A percentile compares a stretch with the other conserved stretches of the same genome.
These are phyloP conservation scores for Apamea epomidion DNA, from an alignment of 2,888 invertebrate genomes.

Conservation along the genomic window DNA sequence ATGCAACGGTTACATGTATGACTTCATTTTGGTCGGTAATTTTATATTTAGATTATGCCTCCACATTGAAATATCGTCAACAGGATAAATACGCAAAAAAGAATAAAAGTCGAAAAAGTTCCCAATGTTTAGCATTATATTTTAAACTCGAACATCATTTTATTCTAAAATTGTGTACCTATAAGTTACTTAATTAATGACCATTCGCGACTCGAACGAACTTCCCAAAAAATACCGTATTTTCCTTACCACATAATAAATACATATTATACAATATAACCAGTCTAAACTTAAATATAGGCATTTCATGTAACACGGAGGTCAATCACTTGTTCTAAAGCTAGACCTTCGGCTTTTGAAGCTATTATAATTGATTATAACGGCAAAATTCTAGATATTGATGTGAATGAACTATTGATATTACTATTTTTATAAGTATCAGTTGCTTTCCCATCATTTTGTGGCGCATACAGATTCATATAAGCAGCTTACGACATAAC, in stretches of 20 bases:
- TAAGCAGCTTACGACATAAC: not conserved
- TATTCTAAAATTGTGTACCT: not conserved
- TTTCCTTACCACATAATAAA: conserved; percentile 5
- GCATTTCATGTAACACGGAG: conserved; percentile 39
- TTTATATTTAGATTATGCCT: not conserved
- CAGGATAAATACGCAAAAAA: conserved; percentile 6
- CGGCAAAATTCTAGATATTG: conserved; percentile 4
- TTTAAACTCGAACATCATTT: not conserved
- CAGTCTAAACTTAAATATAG: conserved; percentile 15
- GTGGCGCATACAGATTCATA: not conserved
- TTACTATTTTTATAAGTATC: not conserved
- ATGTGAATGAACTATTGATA: conserved; percentile 26
- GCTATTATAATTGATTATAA: conserved; percentile 21
- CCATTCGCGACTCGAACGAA: not conserved
- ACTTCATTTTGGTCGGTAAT: conserved; percentile 1
- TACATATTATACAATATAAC: conserved; percentile 33
- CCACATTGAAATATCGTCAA: not conserved
- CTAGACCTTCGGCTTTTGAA: conserved; percentile 5
- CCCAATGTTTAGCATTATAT: not conserved
- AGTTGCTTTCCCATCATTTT: not conserved
- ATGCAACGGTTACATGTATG: not conserved
- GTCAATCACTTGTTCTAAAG: conserved; percentile 43
- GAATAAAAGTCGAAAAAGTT: not conserved
- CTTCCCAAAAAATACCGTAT: conserved; percentile 10
- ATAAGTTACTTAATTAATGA: not conserved